Evolutionary conservation across 2,113 vertebrate genomes (phyloP).

Genomic region (Coptodon rendalli): DNA sequence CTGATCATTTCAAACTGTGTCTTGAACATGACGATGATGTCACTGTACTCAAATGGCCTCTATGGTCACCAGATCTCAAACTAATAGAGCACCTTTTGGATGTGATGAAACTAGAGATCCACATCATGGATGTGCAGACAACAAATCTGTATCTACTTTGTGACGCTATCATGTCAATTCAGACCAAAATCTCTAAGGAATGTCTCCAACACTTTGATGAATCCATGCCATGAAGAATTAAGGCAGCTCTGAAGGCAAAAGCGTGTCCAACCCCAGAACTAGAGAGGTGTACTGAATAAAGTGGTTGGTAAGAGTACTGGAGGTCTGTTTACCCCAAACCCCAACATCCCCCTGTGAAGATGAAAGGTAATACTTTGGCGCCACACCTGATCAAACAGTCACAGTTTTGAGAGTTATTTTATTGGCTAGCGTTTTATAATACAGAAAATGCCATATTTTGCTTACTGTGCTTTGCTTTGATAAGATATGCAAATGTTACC

Average conservation of each 20-base stretch:
- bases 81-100: neutral
- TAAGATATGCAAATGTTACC: slow-evolving; percentile 35
- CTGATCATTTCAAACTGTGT: neutral
- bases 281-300: neutral
- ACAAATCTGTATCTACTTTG: neutral
- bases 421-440: neutral
- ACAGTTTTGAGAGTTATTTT: neutral
- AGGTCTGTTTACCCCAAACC: neutral
- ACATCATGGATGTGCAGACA: neutral
- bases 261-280: neutral
- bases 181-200: neutral
- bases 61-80: neutral
- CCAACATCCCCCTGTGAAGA: neutral
- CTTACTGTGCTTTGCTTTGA: slow-evolving; percentile 18
- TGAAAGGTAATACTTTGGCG: neutral
- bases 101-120: neutral
- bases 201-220: neutral
- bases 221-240: neutral
- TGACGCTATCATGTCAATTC: neutral
- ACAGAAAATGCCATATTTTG: neutral
- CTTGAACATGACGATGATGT: neutral
- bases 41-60: neutral
- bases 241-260: neutral
- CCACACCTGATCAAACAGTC: neutral
- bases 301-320: neutral